Percentiles rank a stretch among this genome's conserved stretches.
Conservation (phyloP, 2,113 vertebrate genomes). For the Serinus canaria region DNA sequence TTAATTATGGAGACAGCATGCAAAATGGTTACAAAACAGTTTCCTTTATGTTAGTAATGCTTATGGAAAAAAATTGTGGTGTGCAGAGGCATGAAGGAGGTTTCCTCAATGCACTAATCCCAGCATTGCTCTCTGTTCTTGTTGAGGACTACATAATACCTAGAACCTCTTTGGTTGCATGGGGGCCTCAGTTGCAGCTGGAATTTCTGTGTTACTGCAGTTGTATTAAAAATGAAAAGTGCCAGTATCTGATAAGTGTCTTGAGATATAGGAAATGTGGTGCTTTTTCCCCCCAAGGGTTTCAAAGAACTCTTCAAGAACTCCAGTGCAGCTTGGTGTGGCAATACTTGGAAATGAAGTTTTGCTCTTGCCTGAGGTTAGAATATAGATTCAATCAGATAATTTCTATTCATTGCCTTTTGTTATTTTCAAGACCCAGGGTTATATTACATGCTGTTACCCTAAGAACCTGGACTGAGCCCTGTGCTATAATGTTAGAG, state of each 20-base stretch:
- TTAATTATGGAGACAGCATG: background rate
- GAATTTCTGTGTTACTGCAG: background rate
- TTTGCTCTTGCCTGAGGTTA: background rate
- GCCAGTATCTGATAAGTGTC: background rate
- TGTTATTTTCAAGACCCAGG: background rate
- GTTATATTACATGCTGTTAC: background rate
- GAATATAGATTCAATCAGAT: background rate
- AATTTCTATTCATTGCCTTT: background rate
- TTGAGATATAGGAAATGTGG: background rate
- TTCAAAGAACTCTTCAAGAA: background rate
- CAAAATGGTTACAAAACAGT: background rate
- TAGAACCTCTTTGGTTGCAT: background rate
- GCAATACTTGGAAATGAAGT: background rate
- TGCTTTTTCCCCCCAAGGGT: background rate
- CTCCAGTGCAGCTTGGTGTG: background rate
- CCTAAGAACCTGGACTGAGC: background rate
- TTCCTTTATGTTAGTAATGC: background rate
- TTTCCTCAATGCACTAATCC: background rate
- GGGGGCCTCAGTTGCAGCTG: background rate
- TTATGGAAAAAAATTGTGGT: background rate
- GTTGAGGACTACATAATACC: background rate
- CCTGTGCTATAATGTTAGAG: background rate
- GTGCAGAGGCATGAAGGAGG: background rate
- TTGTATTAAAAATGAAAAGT: background rate
- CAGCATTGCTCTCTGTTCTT: background rate